phyloP scores from a whole-genome alignment of 2,113 vertebrate species.

The Electrona antarctica region DNA sequence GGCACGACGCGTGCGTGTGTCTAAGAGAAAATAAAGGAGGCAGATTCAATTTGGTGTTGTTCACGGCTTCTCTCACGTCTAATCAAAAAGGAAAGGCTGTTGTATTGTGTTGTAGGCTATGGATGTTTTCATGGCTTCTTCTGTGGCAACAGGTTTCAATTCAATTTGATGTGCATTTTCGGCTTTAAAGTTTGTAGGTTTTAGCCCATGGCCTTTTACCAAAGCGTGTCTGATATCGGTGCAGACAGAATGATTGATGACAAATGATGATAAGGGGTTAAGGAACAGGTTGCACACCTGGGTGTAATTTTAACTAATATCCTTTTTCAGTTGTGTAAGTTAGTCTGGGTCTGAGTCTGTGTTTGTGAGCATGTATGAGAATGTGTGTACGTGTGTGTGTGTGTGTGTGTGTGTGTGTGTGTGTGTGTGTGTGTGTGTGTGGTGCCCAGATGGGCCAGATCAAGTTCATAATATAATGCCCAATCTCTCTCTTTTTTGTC shows the following conservation, averaged over 20 bases:
- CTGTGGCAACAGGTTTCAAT: constrained; percentile 24
- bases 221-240: constrained; percentile 38
- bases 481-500: no score
- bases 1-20: constrained; percentile 8
- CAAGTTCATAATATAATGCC: no score
- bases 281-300: constrained; percentile 49
- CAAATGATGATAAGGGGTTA: constrained; percentile 29
- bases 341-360: not conserved
- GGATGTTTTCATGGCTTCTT: constrained; percentile 43
- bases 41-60: constrained; percentile 2
- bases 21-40: not conserved
- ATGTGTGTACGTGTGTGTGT: constrained; percentile 1
- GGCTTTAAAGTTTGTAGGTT: constrained; percentile 37
- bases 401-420: not conserved
- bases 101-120: constrained; percentile 34
- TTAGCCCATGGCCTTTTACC: constrained; percentile 28
- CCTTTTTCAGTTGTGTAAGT: constrained; percentile 17
- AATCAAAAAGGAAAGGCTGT: constrained; percentile 38
- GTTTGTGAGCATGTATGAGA: not conserved
- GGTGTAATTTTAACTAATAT: constrained; percentile 53
- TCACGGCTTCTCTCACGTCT: constrained; percentile 35
- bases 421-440: not conserved
- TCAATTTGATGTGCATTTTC: constrained; percentile 44
- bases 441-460: not conserved
- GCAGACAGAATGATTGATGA: constrained; percentile 58